Conservation (phyloP, 1,140 invertebrate species). For the Apis florea region DNA sequence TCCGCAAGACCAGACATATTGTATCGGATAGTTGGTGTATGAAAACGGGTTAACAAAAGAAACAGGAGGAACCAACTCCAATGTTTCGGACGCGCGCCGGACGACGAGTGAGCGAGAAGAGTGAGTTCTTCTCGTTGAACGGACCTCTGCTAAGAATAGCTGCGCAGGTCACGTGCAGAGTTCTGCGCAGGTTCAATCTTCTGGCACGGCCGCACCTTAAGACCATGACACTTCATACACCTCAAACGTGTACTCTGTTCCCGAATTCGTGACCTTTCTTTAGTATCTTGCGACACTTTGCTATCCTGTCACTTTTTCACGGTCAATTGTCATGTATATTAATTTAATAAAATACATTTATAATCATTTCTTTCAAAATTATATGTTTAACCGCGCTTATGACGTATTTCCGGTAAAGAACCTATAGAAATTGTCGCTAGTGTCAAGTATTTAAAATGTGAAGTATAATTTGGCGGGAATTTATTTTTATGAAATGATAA, state of each 20-base stretch:
- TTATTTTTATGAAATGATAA: neutral
- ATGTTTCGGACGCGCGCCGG: conserved; percentile 77
- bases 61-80: conserved; percentile 73
- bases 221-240: conserved; percentile 58
- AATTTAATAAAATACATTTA: conserved; percentile 29
- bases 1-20: conserved; percentile 81
- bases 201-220: conserved; percentile 39
- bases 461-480: conserved; percentile 39
- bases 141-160: conserved; percentile 78
- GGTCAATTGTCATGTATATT: neutral
- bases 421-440: conserved; percentile 28
- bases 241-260: conserved; percentile 27
- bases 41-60: conserved; percentile 72
- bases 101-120: conserved; percentile 79
- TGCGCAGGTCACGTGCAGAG: conserved; percentile 75
- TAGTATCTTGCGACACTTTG: conserved; percentile 1
- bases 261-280: conserved; percentile 59
- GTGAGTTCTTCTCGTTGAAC: conserved; percentile 66
- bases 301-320: conserved; percentile 37
- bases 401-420: conserved; percentile 40
- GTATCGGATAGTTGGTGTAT: conserved; percentile 40
- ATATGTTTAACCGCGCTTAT: conserved; percentile 33
- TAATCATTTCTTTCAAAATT: conserved; percentile 33
- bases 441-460: conserved; percentile 42
- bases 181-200: conserved; percentile 68